These are phyloP conservation scores for Acleris literana DNA, from an alignment of 2,888 invertebrate genomes.

Conservation along the genomic window DNA sequence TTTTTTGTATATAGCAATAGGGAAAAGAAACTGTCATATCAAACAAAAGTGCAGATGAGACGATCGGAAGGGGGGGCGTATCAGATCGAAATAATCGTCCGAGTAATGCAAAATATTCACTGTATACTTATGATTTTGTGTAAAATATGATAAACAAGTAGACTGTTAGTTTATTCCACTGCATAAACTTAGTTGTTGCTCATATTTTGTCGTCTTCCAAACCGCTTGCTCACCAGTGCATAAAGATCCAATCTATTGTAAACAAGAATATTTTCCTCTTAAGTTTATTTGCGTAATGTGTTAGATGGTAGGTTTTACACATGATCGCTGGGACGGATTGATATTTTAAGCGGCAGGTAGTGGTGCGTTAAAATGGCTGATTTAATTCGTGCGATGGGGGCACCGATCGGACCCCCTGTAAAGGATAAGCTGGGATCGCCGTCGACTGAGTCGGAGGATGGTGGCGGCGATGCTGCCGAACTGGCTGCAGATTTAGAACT, in stretches of 20 bases:
- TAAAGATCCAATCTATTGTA: constrained; percentile 29
- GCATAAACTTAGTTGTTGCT: not conserved
- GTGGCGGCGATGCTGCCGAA: constrained; percentile 86
- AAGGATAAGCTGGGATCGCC: constrained; percentile 92
- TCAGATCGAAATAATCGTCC: constrained; percentile 28
- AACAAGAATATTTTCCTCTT: constrained; percentile 29
- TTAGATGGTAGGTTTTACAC: constrained; percentile 10
- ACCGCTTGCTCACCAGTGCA: constrained; percentile 26
- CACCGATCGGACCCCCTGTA: constrained; percentile 85
- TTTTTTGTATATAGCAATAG: not conserved
- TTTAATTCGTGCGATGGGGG: constrained; percentile 87
- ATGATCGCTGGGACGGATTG: constrained; percentile 15
- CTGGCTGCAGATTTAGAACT: constrained; percentile 86
- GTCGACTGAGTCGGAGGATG: constrained; percentile 94
- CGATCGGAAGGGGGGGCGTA: constrained; percentile 30
- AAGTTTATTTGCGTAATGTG: constrained; percentile 9
- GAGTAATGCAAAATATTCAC: constrained; percentile 17
- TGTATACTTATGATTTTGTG: constrained; percentile 5
- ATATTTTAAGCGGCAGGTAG: constrained; percentile 32
- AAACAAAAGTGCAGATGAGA: constrained; percentile 31
- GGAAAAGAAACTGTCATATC: constrained; percentile 27
- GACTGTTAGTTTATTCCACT: constrained; percentile 1
- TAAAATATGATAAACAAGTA: constrained; percentile 4
- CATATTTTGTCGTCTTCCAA: constrained; percentile 9
- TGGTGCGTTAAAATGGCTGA: constrained; percentile 84